Base-by-base conservation (phyloP, 2,888 invertebrate species). In the Hemaris fuciformis region DNA sequence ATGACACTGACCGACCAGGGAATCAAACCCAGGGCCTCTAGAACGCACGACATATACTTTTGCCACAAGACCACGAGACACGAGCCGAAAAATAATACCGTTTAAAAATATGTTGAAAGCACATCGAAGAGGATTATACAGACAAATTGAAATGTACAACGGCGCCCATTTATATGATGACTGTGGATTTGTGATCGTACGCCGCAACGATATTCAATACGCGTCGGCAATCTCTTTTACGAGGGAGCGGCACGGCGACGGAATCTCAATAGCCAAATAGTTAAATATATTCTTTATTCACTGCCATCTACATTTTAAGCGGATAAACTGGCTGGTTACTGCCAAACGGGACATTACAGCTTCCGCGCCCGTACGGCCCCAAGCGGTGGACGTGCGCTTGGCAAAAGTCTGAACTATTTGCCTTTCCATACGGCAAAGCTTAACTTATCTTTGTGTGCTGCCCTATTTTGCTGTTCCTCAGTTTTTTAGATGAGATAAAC, bases 151-250 rank as follows among this genome's bases (percentile, higher is more conserved):
- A 27, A 27, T 53, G 18, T 27, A 53, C n/a, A 27, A 15, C 27
- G 48, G 6, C 10, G 6, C 53, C 18, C 18, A 53, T 53, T 31
- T 73, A 62, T 77, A 76, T 76, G 73, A 75, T 74, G 74, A 66
- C 70, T 76, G 70, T 75, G 66, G 72, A 73, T 75, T 76, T 76
- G 75, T 72, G 74, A 75, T 74, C 73, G 69, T 71, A 69, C 68
- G 65, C 64, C 59, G 41, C 61, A 62, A 64, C 67, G 68, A 68
- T 81, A 84, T 85, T 85, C 83, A 71, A 75, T 77, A 69, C 85
- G 80, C 87, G 84, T 84, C 77, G 75, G 77, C 83, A 84, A 85
- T 85, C 82, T 81, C 80, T 83, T 81, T 84, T 78, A 80, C 80
- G 81, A 79, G 76, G 74, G 68, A 67, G 68, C 69, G 69, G 71